A percentile compares a stretch with the other conserved stretches of the same genome.
These are phyloP conservation scores for Drosophila bipectinata DNA, from an alignment of 1,140 invertebrate species.

Conservation along the genomic window DNA sequence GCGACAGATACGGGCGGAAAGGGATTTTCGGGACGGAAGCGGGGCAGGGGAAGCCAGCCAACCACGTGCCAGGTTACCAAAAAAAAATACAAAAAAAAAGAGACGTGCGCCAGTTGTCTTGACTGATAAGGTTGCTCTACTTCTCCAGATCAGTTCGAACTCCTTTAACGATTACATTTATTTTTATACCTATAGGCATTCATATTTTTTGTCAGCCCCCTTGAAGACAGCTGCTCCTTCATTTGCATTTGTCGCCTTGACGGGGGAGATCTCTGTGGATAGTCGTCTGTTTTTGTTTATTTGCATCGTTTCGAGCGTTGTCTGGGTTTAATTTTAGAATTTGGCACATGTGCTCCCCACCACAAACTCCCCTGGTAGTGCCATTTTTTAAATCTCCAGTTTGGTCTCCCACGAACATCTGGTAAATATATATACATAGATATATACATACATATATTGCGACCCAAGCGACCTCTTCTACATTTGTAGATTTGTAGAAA, in stretches of 20 bases:
- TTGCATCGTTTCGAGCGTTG: conserved; percentile 29
- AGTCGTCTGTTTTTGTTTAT: conserved; percentile 20
- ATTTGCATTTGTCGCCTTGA: conserved; percentile 41
- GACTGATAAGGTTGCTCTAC: conserved; percentile 58
- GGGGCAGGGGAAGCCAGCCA: conserved; percentile 54
- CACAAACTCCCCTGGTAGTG: conserved; percentile 32
- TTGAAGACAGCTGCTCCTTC: conserved; percentile 50
- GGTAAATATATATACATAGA: not conserved
- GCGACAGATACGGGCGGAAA: conserved; percentile 28
- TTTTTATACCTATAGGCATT: conserved; percentile 27
- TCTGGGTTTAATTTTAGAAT: conserved; percentile 68
- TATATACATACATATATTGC: too few species aligned
- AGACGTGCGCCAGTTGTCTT: conserved; percentile 76
- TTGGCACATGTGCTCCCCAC: conserved; percentile 47
- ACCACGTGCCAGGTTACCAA: conserved; percentile 42
- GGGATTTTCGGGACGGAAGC: conserved; percentile 33
- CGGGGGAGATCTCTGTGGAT: conserved; percentile 54
- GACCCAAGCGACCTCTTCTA: not conserved
- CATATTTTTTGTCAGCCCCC: conserved; percentile 64
- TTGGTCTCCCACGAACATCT: conserved; percentile 63
- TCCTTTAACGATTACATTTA: conserved; percentile 25
- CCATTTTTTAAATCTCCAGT: conserved; percentile 23
- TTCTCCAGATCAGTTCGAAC: conserved; percentile 21
- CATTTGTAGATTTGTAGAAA: conserved; percentile 15
- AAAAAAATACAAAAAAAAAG: conserved; percentile 8